A percentile compares a stretch with the other conserved stretches of the same genome.
Conservation (phyloP, 2,797 vertebrate genomes). For the Notoglanidium macrostoma region DNA sequence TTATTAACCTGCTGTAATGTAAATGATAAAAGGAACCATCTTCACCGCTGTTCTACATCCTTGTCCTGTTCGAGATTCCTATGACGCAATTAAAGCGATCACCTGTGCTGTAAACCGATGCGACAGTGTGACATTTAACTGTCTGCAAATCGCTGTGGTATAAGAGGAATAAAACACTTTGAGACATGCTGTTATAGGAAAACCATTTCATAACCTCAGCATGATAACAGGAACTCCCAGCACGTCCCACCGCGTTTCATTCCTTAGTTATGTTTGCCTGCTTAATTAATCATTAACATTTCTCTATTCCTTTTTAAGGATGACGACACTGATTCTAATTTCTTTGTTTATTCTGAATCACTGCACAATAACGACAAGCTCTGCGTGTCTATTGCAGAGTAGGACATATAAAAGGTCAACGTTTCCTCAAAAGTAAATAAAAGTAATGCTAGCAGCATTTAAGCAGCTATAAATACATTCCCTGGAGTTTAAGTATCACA, state of each 20-base stretch:
- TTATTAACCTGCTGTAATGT: neutral
- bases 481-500: neutral
- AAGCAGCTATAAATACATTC: neutral
- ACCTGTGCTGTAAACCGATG: neutral
- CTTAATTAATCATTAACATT: neutral
- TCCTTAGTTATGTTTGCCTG: neutral
- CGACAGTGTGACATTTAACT: neutral
- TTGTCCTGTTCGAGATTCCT: neutral
- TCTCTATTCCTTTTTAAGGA: neutral
- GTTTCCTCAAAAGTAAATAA: neutral
- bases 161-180: neutral
- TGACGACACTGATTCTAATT: neutral
- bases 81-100: neutral
- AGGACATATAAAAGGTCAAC: constrained; percentile 10
- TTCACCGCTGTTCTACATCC: neutral
- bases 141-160: neutral
- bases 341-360: neutral
- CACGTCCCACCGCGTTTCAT: neutral
- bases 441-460: neutral
- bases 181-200: neutral
- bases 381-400: neutral
- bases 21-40: neutral
- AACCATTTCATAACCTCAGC: neutral
- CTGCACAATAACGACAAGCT: neutral
- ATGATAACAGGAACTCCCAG: neutral